Evolutionary conservation across 2,888 invertebrate species (phyloP).

Genomic region (Archips xylosteana): DNA sequence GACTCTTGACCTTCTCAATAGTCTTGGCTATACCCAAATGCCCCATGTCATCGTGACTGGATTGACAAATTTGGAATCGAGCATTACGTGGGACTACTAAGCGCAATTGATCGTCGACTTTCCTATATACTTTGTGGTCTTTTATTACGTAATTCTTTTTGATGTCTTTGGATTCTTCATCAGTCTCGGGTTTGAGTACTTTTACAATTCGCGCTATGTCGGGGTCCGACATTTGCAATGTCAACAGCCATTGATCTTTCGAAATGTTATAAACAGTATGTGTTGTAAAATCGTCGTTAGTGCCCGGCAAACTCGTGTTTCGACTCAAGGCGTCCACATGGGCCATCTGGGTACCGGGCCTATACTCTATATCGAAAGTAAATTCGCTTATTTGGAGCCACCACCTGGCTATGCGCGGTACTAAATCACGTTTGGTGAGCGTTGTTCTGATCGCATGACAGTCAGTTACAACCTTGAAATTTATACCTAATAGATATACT

Average conservation of each 20-base stretch:
- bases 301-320: background rate
- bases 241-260: conserved; percentile 40
- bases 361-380: conserved; percentile 8
- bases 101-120: conserved; percentile 12
- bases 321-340: conserved; percentile 33
- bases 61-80: background rate
- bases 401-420: conserved; percentile 45
- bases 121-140: conserved; percentile 31
- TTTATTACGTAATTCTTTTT: conserved; percentile 32
- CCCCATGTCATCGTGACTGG: conserved; percentile 13
- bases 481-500: conserved; percentile 44
- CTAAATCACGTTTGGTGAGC: conserved; percentile 43
- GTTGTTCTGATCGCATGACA: conserved; percentile 45
- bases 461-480: conserved; percentile 44
- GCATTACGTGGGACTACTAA: conserved; percentile 10
- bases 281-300: background rate
- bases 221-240: conserved; percentile 37
- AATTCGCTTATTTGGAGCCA: conserved; percentile 31
- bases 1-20: conserved; percentile 8
- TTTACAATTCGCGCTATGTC: conserved; percentile 39
- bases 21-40: conserved; percentile 25
- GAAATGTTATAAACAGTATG: conserved; percentile 22
- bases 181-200: conserved; percentile 34
- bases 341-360: conserved; percentile 14
- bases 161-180: conserved; percentile 34